These are phyloP conservation scores for Caligus rogercresseyi DNA, from an alignment of 1,140 invertebrate genomes.

Conservation along the genomic window DNA sequence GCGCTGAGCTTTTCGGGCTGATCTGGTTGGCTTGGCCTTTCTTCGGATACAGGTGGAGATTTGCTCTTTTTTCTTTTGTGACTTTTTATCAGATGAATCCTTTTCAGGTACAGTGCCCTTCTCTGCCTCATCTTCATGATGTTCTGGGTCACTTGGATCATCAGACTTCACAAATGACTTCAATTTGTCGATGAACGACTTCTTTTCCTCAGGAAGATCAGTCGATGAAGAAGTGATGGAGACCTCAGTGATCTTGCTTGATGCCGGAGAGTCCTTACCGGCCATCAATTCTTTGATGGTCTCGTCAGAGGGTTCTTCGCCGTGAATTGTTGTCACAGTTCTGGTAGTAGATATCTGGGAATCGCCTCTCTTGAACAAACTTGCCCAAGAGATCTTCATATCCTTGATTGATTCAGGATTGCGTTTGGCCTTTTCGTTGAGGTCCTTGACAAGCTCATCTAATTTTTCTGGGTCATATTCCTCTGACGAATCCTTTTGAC, in stretches of 20 bases:
- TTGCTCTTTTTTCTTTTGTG: neutral
- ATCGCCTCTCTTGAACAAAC: neutral
- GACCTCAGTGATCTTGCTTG: neutral
- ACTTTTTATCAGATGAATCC: neutral
- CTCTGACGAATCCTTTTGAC: neutral
- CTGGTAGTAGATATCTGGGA: neutral
- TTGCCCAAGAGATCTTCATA: neutral
- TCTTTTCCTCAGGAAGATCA: neutral
- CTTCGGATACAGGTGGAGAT: neutral
- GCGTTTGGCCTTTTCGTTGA: neutral
- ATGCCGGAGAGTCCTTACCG: neutral
- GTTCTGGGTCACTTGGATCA: neutral
- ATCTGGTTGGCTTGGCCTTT: neutral
- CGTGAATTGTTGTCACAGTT: neutral
- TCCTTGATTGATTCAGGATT: neutral
- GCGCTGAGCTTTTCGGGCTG: neutral
- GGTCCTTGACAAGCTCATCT: neutral
- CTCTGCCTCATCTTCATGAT: neutral
- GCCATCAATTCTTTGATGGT: neutral
- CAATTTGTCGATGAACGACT: neutral
- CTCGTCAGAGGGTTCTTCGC: neutral
- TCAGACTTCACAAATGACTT: neutral
- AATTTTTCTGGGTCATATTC: neutral
- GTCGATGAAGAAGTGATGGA: neutral
- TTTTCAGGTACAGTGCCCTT: neutral